Base-by-base conservation (phyloP, 2,888 invertebrate species). In the Encarsia formosa region DNA sequence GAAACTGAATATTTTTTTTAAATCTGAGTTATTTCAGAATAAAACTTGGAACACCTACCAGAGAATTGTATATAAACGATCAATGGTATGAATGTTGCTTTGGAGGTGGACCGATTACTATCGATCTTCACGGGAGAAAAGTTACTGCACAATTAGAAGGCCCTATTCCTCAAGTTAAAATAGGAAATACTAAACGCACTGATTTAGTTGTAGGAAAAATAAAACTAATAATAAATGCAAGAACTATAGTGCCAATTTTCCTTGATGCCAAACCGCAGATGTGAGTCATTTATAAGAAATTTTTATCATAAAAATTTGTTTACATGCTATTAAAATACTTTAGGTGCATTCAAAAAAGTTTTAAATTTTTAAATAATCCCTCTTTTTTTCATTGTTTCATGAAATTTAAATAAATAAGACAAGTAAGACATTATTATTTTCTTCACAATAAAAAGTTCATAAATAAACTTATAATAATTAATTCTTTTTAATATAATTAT, bases 11-110 rank as follows among this genome's bases (percentile, higher is more conserved):
- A 13, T 23, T 13, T 18, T 11, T 24, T 23, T 35, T n/a, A 34
- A 34, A 24, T 20, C 39, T 6, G 19, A 32, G 1, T 24, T 20
- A 20, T 45, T 64, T 22, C 54, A 82, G 85, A 56, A 86, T 97
- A 24, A 83, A 88, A 61, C 86, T 96, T 61, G 97, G 97, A 13
- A 91, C 91, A 11, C 95, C 95, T 0, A 92, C 94, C 0, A 81
- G 94, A 46, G 96, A 97, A 67, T 76, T 98, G 32, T 91, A 86
- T 65, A 85, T 99, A 42, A 91, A 98, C 69, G 88, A 88, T 6
- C 80, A 85, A 56, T 89, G 91, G 79, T 95, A 87, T 71, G 95
- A 95, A 70, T 91, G 93, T 63, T 90, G 88, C 72, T 98, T 98
- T 71, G 93, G 91, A 20, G 94, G 93, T 1, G 86, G 88, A 35